phyloP scores from a whole-genome alignment of 2,797 vertebrate genomes.

The Leuciscus waleckii region DNA sequence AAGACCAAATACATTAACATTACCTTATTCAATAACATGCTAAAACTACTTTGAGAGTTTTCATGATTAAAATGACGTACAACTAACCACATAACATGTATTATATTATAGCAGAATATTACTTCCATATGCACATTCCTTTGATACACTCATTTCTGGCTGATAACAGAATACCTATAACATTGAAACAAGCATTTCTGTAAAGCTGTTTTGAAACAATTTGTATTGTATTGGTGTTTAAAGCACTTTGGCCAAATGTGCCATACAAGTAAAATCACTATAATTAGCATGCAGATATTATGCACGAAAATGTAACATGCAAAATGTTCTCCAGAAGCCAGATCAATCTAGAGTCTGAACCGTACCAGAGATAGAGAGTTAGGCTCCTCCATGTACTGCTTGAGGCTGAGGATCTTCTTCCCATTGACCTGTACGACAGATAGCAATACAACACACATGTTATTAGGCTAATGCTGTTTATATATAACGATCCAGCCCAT shows the following conservation, averaged over 20 bases:
- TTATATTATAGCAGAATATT: too few species aligned
- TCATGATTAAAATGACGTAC: background rate
- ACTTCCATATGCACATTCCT: background rate
- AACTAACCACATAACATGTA: background rate
- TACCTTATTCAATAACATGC: background rate
- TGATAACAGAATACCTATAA: background rate
- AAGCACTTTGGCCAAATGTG: too few species aligned
- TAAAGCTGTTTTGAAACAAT: background rate
- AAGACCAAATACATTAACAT: background rate
- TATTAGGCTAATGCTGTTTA: background rate
- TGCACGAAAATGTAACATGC: background rate
- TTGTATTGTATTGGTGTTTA: background rate
- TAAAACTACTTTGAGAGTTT: background rate
- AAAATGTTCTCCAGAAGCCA: background rate
- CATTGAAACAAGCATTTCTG: background rate
- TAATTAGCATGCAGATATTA: background rate
- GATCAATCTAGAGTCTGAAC: conserved; percentile 38
- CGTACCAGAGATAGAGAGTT: conserved; percentile 85
- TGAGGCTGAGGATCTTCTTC: conserved; percentile 92
- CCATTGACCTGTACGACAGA: conserved; percentile 78
- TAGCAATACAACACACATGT: conserved; percentile 37
- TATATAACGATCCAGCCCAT: background rate
- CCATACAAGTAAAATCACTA: too few species aligned
- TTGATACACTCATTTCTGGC: background rate
- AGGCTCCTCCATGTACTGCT: conserved; percentile 87